Evolutionary conservation across 2,888 invertebrate genomes (phyloP).

Genomic region (Vesta saturnalis): DNA sequence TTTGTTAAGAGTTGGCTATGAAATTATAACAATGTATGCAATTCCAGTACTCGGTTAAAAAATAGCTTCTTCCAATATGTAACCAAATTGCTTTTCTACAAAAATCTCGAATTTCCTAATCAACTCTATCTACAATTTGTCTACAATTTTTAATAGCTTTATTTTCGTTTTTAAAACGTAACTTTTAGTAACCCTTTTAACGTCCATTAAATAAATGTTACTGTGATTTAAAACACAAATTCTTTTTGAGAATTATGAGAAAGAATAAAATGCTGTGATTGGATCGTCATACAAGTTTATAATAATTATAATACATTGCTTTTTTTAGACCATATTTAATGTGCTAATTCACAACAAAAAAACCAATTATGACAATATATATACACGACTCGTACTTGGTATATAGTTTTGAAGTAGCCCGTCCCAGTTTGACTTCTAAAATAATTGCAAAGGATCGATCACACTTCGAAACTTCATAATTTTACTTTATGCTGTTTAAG

Average conservation of each 20-base stretch:
- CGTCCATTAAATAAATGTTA: slow-evolving; percentile 5
- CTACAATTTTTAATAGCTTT: neutral
- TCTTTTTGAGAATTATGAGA: slow-evolving; percentile 1
- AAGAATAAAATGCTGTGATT: slow-evolving; percentile 8
- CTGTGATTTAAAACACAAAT: neutral
- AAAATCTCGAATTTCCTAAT: neutral
- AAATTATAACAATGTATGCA: too few relatives aligned
- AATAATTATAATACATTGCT: too few relatives aligned
- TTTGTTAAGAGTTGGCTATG: neutral
- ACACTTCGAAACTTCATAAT: neutral
- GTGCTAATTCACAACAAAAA: neutral
- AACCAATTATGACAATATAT: neutral
- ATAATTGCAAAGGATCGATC: neutral
- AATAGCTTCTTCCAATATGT: neutral
- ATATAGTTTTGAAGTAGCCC: neutral
- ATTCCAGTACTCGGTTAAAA: neutral
- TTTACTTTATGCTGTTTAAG: too few relatives aligned
- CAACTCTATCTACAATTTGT: too few relatives aligned
- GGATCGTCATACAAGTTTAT: too few relatives aligned
- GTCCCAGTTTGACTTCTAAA: too few relatives aligned
- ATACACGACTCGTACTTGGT: neutral
- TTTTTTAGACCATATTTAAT: too few relatives aligned
- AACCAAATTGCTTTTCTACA: neutral
- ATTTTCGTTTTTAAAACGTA: neutral
- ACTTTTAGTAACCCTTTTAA: slow-evolving; percentile 3